These are phyloP conservation scores for Heterodera schachtii DNA, from an alignment of 1,140 invertebrate species.

Conservation along the genomic window DNA sequence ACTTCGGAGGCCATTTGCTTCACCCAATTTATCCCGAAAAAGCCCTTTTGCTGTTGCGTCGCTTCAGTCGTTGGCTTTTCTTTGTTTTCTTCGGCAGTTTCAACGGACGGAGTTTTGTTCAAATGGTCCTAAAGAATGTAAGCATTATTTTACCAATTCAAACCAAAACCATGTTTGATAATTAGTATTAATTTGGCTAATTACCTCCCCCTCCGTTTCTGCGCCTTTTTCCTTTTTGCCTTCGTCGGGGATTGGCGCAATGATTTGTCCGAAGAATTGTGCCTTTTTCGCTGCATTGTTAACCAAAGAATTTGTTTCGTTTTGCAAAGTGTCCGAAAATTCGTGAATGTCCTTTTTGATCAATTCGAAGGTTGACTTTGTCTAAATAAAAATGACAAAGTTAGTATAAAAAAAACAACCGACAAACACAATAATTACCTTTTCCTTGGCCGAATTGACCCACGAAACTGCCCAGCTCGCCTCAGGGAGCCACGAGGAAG, in stretches of 20 bases:
- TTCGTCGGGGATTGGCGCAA: constrained; percentile 32
- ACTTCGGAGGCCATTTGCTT: constrained; percentile 52
- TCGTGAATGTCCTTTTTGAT: constrained; percentile 60
- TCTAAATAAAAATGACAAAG: constrained; percentile 41
- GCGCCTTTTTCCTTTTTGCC: constrained; percentile 23
- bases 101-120: neutral
- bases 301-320: constrained; percentile 54
- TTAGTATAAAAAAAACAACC: constrained; percentile 4
- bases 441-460: constrained; percentile 47
- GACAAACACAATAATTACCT: constrained; percentile 35
- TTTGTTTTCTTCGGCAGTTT: constrained; percentile 7
- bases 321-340: constrained; percentile 53
- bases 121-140: neutral
- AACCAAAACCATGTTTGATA: neutral
- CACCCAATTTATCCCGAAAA: constrained; percentile 34
- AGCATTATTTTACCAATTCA: neutral
- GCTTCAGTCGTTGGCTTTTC: constrained; percentile 20
- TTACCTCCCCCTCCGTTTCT: constrained; percentile 7
- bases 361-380: constrained; percentile 51
- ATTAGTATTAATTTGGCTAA: neutral
- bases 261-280: constrained; percentile 49
- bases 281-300: constrained; percentile 49
- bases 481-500: constrained; percentile 22
- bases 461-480: constrained; percentile 38
- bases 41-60: constrained; percentile 23